phyloP scores from a whole-genome alignment of 2,797 vertebrate species.

The Epinephelus coioides region DNA sequence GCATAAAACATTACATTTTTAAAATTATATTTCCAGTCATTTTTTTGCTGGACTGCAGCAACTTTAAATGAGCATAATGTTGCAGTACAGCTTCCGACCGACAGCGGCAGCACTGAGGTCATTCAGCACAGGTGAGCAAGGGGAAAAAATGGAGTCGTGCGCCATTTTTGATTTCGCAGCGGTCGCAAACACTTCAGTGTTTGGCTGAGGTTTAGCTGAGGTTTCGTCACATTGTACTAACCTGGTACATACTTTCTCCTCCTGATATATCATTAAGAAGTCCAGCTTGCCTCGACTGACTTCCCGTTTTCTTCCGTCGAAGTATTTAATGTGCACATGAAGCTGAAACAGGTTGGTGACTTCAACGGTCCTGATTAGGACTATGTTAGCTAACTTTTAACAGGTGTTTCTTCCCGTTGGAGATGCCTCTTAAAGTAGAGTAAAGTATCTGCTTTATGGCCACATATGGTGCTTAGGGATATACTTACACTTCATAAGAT shows the following conservation, averaged over 20 bases:
- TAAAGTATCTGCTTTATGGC: background rate
- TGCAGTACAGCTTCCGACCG: slow-evolving; percentile 29
- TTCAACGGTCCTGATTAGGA: too few relatives aligned
- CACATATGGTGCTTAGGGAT: too few relatives aligned
- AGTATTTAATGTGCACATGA: background rate
- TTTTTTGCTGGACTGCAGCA: too few relatives aligned
- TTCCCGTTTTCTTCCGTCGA: background rate
- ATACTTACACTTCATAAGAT: background rate
- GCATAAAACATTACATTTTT: background rate
- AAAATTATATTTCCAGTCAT: background rate
- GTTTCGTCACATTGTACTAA: fast-evolving
- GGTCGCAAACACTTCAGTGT: fast-evolving
- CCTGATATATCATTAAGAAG: fast-evolving
- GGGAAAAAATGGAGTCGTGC: background rate
- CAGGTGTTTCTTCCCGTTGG: background rate
- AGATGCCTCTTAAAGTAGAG: background rate
- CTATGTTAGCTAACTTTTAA: too few relatives aligned
- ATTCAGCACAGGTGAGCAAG: slow-evolving; percentile 2
- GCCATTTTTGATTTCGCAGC: fast-evolving
- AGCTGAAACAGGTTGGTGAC: too few relatives aligned
- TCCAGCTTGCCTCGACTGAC: background rate
- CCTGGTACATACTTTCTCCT: fast-evolving
- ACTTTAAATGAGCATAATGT: background rate
- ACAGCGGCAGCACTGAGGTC: slow-evolving; percentile 4
- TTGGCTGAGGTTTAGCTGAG: too few relatives aligned